Evolutionary conservation across 2,888 invertebrate genomes (phyloP).

Genomic region (Drymonia ruficornis): DNA sequence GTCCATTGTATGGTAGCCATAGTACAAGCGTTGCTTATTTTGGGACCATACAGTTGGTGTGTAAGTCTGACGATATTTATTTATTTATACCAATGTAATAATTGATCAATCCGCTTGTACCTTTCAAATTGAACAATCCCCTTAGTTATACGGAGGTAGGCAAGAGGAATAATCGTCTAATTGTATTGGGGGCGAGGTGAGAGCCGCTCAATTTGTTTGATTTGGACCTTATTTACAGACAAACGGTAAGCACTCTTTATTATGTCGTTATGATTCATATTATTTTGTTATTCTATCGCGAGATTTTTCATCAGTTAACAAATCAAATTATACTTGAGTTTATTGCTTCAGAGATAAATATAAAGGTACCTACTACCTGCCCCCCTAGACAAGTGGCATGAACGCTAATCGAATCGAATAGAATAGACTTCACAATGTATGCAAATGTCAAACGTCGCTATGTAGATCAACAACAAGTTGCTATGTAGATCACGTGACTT

Average conservation of each 20-base stretch:
- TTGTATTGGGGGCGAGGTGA: constrained; percentile 63
- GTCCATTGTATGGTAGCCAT: no score
- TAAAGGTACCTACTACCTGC: no score
- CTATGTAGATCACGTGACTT: no score
- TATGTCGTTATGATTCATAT: constrained; percentile 24
- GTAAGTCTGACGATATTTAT: no score
- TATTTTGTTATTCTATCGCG: constrained; percentile 23
- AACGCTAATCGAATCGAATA: no score
- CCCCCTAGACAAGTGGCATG: no score
- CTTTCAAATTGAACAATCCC: constrained; percentile 33
- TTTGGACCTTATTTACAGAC: constrained; percentile 43
- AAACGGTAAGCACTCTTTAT: constrained; percentile 26
- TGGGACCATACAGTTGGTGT: no score
- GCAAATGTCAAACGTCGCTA: no score
- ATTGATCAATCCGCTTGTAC: not conserved
- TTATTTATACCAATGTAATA: no score
- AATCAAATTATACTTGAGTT: constrained; percentile 9
- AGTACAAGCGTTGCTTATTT: no score
- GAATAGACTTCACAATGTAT: no score
- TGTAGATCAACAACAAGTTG: no score
- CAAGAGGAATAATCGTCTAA: constrained; percentile 70
- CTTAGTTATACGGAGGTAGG: constrained; percentile 56
- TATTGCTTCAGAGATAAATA: not conserved
- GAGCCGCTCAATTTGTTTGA: constrained; percentile 51
- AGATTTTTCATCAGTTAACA: constrained; percentile 2